Evolutionary conservation across 1,140 invertebrate species (phyloP).

Genomic region (Drosophila elegans): DNA sequence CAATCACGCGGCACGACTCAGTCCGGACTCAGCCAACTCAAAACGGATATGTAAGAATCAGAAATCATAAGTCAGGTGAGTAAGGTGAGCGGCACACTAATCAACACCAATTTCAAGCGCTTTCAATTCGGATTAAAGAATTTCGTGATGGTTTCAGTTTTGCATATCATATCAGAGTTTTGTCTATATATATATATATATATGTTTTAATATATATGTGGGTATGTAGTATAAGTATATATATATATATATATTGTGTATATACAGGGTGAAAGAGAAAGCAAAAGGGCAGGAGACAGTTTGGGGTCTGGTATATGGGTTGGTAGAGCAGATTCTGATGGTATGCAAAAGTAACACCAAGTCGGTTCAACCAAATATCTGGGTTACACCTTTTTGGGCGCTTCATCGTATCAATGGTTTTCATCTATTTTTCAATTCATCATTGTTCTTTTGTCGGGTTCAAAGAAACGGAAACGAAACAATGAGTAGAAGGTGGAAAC

Average conservation of each 20-base stretch:
- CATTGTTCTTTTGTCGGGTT: conserved; percentile 16
- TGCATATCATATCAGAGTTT: conserved; percentile 62
- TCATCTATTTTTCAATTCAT: conserved; percentile 20
- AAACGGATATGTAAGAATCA: conserved; percentile 38
- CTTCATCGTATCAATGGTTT: conserved; percentile 13
- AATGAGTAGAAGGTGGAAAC: conserved; percentile 19
- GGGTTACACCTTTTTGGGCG: conserved; percentile 15
- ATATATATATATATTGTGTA: conserved; percentile 26
- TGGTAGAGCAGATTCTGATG: background rate
- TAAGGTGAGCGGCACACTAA: conserved; percentile 44
- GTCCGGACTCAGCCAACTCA: conserved; percentile 22
- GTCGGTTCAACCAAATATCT: conserved; percentile 22
- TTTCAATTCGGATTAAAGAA: conserved; percentile 38
- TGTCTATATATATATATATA: conserved; percentile 23
- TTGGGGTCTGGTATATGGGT: background rate
- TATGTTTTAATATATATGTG: conserved; percentile 24
- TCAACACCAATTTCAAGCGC: conserved; percentile 48
- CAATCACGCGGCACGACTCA: conserved; percentile 3
- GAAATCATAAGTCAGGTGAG: conserved; percentile 41
- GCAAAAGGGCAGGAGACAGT: background rate
- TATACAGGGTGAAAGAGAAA: conserved; percentile 20
- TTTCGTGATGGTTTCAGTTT: conserved; percentile 64
- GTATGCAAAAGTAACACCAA: conserved; percentile 58
- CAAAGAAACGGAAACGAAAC: conserved; percentile 13
- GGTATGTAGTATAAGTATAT: conserved; percentile 3